A percentile compares a stretch with the other conserved stretches of the same genome.
Conservation (phyloP, 2,113 vertebrate species). For the Tylochromis polylepis region DNA sequence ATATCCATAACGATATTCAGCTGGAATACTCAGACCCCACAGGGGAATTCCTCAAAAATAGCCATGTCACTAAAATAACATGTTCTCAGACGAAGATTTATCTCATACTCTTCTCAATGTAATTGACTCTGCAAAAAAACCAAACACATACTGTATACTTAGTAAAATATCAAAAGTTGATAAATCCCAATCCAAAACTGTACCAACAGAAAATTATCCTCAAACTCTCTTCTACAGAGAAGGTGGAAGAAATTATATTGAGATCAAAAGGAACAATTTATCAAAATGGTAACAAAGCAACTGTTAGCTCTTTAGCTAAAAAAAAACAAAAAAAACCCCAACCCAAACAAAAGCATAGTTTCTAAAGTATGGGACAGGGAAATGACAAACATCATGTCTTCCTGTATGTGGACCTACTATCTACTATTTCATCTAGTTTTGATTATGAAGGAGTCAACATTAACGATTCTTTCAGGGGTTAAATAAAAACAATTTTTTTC, state of each 20-base stretch:
- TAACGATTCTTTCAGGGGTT: too few species aligned
- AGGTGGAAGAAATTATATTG: neutral
- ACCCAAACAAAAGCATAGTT: neutral
- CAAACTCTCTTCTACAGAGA: neutral
- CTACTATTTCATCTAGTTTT: neutral
- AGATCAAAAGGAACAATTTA: neutral
- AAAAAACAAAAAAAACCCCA: too few species aligned
- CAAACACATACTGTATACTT: neutral
- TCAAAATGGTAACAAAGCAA: neutral
- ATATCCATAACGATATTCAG: neutral
- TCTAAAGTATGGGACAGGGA: neutral
- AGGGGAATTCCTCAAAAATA: neutral
- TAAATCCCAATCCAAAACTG: neutral
- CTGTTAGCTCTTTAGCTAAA: neutral
- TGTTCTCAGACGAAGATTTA: neutral
- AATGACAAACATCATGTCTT: too few species aligned
- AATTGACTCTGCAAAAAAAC: neutral
- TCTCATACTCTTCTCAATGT: neutral
- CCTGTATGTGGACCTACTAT: neutral
- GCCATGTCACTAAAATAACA: neutral
- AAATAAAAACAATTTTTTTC: too few species aligned
- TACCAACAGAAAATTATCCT: neutral
- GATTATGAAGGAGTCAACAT: too few species aligned
- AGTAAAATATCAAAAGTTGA: neutral
- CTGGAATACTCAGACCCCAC: neutral